A percentile compares a stretch with the other conserved stretches of the same genome.
phyloP scores from a whole-genome alignment of 2,888 invertebrate genomes.

The Xestia c-nigrum region DNA sequence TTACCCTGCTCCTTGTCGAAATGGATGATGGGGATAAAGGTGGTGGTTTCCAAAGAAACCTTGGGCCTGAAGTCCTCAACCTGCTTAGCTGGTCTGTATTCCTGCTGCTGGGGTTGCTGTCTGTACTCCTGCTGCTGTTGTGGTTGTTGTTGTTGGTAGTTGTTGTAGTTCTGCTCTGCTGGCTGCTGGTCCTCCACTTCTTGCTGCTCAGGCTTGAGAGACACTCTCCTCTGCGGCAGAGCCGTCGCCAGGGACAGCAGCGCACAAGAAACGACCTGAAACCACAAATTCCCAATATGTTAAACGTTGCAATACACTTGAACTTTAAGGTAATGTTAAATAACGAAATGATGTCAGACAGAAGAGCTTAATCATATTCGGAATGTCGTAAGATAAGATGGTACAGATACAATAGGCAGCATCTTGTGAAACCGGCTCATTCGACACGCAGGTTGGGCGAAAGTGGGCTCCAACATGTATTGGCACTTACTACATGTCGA shows the following conservation, averaged over 20 bases:
- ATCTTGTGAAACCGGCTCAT: slow-evolving; percentile 85
- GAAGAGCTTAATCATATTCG: slow-evolving; percentile 89
- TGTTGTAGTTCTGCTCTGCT: slow-evolving; percentile 85
- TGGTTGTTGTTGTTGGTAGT: slow-evolving; percentile 75
- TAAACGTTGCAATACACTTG: slow-evolving; percentile 27
- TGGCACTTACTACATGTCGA: slow-evolving; percentile 79
- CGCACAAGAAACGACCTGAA: slow-evolving; percentile 84
- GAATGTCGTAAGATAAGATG: slow-evolving; percentile 87
- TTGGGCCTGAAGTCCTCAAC: slow-evolving; percentile 87
- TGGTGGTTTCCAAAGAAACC: slow-evolving; percentile 91
- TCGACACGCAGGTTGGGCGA: slow-evolving; percentile 88
- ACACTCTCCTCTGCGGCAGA: slow-evolving; percentile 85
- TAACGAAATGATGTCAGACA: slow-evolving; percentile 82
- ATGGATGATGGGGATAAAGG: slow-evolving; percentile 95
- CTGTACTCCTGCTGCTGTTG: slow-evolving; percentile 62
- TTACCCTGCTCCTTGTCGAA: slow-evolving; percentile 96
- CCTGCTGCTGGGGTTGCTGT: slow-evolving; percentile 71
- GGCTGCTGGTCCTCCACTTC: slow-evolving; percentile 79
- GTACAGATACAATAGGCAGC: slow-evolving; percentile 87
- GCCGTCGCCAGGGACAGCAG: slow-evolving; percentile 83
- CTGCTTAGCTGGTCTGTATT: slow-evolving; percentile 81
- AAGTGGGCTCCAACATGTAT: slow-evolving; percentile 84
- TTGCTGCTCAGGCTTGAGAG: slow-evolving; percentile 77
- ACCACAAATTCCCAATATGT: slow-evolving; percentile 57
- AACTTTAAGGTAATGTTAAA: slow-evolving; percentile 66